These are phyloP conservation scores for Melanotaenia maccullochi DNA, from an alignment of 2,797 vertebrate species.

Conservation along the genomic window DNA sequence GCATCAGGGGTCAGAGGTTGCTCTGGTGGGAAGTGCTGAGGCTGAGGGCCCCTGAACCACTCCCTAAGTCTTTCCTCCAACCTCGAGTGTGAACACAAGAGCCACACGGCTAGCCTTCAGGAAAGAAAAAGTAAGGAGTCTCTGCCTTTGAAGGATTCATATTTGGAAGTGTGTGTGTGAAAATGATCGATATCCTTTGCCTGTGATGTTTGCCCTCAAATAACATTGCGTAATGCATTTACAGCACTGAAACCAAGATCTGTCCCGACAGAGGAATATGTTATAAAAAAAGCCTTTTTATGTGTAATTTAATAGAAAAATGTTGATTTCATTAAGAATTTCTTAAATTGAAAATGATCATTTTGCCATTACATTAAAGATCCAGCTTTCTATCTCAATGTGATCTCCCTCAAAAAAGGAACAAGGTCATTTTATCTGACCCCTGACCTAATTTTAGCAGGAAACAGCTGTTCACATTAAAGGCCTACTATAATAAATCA, in stretches of 20 bases:
- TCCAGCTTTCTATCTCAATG: constrained; percentile 47
- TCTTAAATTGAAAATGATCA: not conserved
- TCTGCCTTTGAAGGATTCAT: constrained; percentile 3
- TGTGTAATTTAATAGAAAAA: not conserved
- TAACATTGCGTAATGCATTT: not conserved
- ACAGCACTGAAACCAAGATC: not conserved
- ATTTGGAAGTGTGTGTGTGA: constrained; percentile 6
- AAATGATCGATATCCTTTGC: constrained; percentile 12
- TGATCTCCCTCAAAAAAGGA: constrained; percentile 41
- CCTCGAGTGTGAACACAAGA: constrained; percentile 56
- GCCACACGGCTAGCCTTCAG: constrained; percentile 54
- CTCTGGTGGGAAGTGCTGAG: constrained; percentile 89
- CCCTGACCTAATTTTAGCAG: constrained; percentile 81
- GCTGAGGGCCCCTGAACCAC: constrained; percentile 78
- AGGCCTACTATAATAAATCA: constrained; percentile 79
- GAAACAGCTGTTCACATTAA: constrained; percentile 84
- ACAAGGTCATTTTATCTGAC: constrained; percentile 78
- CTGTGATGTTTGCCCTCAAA: constrained; percentile 14
- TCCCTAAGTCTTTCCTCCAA: constrained; percentile 84
- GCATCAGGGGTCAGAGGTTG: constrained; percentile 88
- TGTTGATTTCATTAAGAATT: not conserved
- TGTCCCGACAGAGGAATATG: constrained; percentile 1
- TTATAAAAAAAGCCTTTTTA: constrained; percentile 13
- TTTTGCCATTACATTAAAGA: constrained; percentile 3
- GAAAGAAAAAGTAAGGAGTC: constrained; percentile 12